phyloP scores from a whole-genome alignment of 1,140 invertebrate genomes.

The Stenopsyche tienmushanensis region DNA sequence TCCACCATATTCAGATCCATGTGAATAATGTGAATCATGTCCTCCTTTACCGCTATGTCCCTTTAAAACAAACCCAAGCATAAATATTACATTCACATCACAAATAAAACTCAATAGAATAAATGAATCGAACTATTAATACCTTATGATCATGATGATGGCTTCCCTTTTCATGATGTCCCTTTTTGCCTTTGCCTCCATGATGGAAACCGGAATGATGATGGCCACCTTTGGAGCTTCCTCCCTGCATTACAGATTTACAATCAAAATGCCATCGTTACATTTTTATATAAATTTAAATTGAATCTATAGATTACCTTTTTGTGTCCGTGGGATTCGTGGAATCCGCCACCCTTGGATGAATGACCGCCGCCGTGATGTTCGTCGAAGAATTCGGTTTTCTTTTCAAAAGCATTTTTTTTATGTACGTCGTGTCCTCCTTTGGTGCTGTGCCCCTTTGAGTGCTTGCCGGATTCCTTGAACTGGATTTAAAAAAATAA shows the following conservation, averaged over 20 bases:
- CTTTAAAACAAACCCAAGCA: slow-evolving; percentile 41
- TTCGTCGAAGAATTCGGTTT: slow-evolving; percentile 72
- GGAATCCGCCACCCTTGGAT: slow-evolving; percentile 63
- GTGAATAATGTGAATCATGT: slow-evolving; percentile 57
- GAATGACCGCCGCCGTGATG: slow-evolving; percentile 65
- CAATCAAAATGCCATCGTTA: slow-evolving; percentile 14
- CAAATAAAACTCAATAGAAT: not conserved
- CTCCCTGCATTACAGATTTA: slow-evolving; percentile 51
- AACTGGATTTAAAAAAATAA: slow-evolving; percentile 47
- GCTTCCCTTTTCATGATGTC: slow-evolving; percentile 58
- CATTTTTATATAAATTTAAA: slow-evolving; percentile 32
- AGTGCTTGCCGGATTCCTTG: slow-evolving; percentile 65
- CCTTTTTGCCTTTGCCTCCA: slow-evolving; percentile 60
- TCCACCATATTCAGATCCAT: slow-evolving; percentile 51
- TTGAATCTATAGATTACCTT: slow-evolving; percentile 47
- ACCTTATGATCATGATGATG: slow-evolving; percentile 57
- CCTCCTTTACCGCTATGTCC: slow-evolving; percentile 58
- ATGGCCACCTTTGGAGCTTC: slow-evolving; percentile 51
- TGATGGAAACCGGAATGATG: slow-evolving; percentile 54
- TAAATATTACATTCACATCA: not conserved
- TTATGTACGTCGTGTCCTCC: slow-evolving; percentile 71
- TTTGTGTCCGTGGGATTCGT: slow-evolving; percentile 56
- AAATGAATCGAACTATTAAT: too few species aligned
- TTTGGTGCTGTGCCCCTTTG: slow-evolving; percentile 70
- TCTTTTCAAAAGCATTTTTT: slow-evolving; percentile 73